Evolutionary conservation across 2,113 vertebrate genomes (phyloP).

Genomic region (Labeo catla): DNA sequence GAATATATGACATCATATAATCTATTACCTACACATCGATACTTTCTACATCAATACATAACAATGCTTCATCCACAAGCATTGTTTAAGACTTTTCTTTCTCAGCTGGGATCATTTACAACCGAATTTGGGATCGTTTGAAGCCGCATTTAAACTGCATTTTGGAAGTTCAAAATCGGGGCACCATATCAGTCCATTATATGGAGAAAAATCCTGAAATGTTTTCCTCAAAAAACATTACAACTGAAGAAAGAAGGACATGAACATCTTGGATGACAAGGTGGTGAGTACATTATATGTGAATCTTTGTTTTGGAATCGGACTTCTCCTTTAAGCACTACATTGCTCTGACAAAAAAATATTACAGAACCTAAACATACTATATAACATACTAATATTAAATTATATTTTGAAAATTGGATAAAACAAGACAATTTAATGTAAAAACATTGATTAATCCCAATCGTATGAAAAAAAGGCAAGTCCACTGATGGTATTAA

Average conservation of each 20-base stretch:
- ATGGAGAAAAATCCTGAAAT: no score
- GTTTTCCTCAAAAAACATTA: no score
- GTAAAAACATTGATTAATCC: not conserved
- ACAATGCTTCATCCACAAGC: conserved; percentile 12
- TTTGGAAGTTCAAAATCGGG: no score
- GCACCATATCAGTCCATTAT: no score
- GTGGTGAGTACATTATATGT: no score
- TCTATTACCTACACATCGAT: conserved; percentile 52
- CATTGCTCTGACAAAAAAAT: not conserved
- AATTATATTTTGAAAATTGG: not conserved
- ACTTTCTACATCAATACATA: not conserved
- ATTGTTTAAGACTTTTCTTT: no score
- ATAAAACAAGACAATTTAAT: not conserved
- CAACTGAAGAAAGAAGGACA: no score
- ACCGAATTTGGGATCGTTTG: no score
- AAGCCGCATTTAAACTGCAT: no score
- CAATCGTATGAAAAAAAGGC: conserved; percentile 46
- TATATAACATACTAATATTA: not conserved
- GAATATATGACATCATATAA: conserved; percentile 49
- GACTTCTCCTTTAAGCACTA: not conserved
- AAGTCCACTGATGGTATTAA: conserved; percentile 45
- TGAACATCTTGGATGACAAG: no score
- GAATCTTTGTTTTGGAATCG: no score
- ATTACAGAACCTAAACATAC: not conserved
- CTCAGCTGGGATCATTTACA: no score